Evolutionary conservation across 2,113 vertebrate genomes (phyloP).

Genomic region (Laterallus jamaicensis): DNA sequence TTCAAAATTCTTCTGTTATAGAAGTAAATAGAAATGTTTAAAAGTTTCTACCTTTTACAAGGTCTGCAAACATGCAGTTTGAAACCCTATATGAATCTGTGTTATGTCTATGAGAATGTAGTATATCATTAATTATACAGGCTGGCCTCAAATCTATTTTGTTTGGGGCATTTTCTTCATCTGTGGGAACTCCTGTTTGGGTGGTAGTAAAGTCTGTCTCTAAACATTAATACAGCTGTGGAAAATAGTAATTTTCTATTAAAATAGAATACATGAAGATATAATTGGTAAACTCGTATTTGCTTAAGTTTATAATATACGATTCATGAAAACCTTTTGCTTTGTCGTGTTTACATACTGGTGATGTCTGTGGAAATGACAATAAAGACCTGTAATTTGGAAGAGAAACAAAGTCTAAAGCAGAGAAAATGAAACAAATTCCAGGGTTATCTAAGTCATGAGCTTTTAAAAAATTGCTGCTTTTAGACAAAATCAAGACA

Average conservation of each 20-base stretch:
- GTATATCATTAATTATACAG: not conserved
- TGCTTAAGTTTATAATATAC: not conserved
- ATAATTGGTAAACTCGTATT: not conserved
- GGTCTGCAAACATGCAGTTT: not conserved
- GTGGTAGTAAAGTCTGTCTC: not conserved
- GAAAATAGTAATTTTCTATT: not conserved
- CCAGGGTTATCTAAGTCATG: not conserved
- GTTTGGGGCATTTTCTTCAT: not conserved
- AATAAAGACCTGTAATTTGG: not conserved
- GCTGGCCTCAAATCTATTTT: not conserved
- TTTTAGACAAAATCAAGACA: not conserved
- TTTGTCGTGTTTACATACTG: not conserved
- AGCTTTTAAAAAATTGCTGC: not conserved
- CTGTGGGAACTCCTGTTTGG: not conserved
- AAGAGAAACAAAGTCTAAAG: not conserved
- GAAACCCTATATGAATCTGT: not conserved
- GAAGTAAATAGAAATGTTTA: not conserved
- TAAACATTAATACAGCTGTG: not conserved
- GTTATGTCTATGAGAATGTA: not conserved
- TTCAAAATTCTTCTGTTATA: not conserved
- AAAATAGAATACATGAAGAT: not conserved
- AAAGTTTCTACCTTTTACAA: not conserved
- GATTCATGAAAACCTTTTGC: not conserved
- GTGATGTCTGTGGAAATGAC: not conserved
- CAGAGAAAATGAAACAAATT: not conserved